Base-by-base conservation (phyloP, 2,113 vertebrate genomes). In the Mohoua ochrocephala region DNA sequence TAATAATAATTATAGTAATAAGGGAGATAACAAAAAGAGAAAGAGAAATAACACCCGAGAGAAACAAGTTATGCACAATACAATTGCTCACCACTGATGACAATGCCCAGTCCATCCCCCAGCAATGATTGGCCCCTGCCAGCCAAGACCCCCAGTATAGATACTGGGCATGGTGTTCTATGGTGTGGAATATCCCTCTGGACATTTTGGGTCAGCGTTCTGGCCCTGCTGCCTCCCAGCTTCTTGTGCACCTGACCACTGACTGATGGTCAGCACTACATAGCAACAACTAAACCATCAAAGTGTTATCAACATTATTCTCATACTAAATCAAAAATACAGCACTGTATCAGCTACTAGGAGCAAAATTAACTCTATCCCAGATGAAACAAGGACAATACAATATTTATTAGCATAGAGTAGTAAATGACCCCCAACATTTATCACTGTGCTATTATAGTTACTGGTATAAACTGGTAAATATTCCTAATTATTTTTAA, bases 81-180 rank as follows among this genome's bases (percentile, higher is more conserved):
- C 10, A 56, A 27, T 11, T 57, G 14, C 16, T 73, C 57, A 37
- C 5, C 13, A 7, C 10, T 1, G 1, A 26, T 57, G 56, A 37
- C 2, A 0, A 24, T 21, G 31, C 5, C 12, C 35, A 42, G 41
- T 18, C 13, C 10, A 5, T 20, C 9, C 5, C 49, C 16, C 19
- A 57, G 37, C 13, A 57, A 18, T 24, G 13, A 15, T 0, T 10
- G 6, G 5, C 1, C 27, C 9, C 3, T 7, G 16, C 9, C 15
- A 30, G 23, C 3, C 23, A 57, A 9, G 3, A 13, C 15, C 18
- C 5, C 24, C 33, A 14, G 8, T 18, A 21, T 1, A 44, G 30
- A 30, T 17, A n/a, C 15, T 44, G 23, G 7, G 5, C 50, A n/a
- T 52, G 13, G 2, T 33, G 27, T 50, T 37, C 31, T 64, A 3